Base-by-base conservation (phyloP, 2,888 invertebrate genomes). In the Agonopterix subpropinquella region DNA sequence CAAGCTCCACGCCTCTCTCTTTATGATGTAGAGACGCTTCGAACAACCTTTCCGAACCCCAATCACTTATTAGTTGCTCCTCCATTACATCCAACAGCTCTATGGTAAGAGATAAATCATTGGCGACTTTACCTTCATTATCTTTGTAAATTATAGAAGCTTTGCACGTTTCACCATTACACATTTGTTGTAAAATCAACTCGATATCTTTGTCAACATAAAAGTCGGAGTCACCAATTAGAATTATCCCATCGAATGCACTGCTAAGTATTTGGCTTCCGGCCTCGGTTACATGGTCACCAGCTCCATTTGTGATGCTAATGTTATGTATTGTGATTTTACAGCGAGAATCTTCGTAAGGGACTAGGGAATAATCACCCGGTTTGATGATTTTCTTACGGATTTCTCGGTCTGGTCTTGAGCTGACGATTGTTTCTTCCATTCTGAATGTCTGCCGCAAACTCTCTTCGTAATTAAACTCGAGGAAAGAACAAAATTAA, bases 1-100 rank as follows among this genome's bases (percentile, higher is more conserved):
- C 94, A 53, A 95, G 83, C 36, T 87, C 72, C 0, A 94, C 92
- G 2, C 92, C 92, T 39, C 76, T 67, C 52, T 89, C 89, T 72
- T 92, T 92, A 57, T 90, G 88, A 58, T 85, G 80, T 36, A 79
- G 59, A 1, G 91, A 87, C 11, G 80, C 70, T 43, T 85, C 80
- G 58, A 86, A 86, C 53, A 91, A 81, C 50, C 91, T 82, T 45
- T 84, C 79, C 66, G 87, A 84, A n/a, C 85, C 80, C 91, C 91
- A 91, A 45, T 90, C 87, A 67, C 90, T 89, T 35, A 91, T 77
- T 8, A 89, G 59, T 59, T 89, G 89, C 54, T 85, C 78, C 44
- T 82, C 79, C 1, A 84, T 81, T 1, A 88, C 77, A 43, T 84
- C 80, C 10, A 58, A 63, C 47, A 91, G 57, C 28, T 83, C 81